Evolutionary conservation across 1,140 invertebrate species (phyloP), one percentile per base, ranked within the genome.

Genomic region (Brevipalpus yothersi): DNA sequence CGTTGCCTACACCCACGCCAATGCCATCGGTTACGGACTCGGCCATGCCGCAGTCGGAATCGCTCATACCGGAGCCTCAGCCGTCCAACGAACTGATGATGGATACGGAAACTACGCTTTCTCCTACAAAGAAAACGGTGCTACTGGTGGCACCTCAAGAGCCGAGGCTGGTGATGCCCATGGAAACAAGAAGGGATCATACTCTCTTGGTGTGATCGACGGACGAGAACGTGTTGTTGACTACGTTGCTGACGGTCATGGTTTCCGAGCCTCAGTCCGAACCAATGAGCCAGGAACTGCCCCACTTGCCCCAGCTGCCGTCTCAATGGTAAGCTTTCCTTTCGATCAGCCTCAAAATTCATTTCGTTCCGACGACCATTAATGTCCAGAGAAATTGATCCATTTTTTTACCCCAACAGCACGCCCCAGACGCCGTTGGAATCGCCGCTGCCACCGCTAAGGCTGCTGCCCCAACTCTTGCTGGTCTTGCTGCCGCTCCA

Each of bases 161-260:
- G 21, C 19, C 9, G 66, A 67, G 53, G 41, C 54, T 0, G 66
- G 63, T 39, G 65, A 67, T 51, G 66, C 58, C 19, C 51, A 58
- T 23, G 66, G 66, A 11, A 65, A 66, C 49, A 63, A 60, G 42
- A 53, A 59, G 15, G 62, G 62, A n/a, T 49, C 58, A 42, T 64
- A 64, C 41, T 39, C 45, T 23, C 41, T 60, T 21, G 39, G 41
- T 13, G 51, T 57, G 31, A 53, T 54, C 41, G 61, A 60, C 21
- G 63, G 63, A 13, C 23, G 53, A 9, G 42, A 51, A 23, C 41
- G 63, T 15, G 41, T 43, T 41, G 63, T 64, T 13, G 53, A 60
- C 11, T 64, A 64, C 45, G 47, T 58, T 43, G 63, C 63, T 31
- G 63, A 64, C 53, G 40, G 45, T 12, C 21, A n/a, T 19, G 63